Conservation (phyloP, 2,113 vertebrate genomes). For the Lophius piscatorius region DNA sequence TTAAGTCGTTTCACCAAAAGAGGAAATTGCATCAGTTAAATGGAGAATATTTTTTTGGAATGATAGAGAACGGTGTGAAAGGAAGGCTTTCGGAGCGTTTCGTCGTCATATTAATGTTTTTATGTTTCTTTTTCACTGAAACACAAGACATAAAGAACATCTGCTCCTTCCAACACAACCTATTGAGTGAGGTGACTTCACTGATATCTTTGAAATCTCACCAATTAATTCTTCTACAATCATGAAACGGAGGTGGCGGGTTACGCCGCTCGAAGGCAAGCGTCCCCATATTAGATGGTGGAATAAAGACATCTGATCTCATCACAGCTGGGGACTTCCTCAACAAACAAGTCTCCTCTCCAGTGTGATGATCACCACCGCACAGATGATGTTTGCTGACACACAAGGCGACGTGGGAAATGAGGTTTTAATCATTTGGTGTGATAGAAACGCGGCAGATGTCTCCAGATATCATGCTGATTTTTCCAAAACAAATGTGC, state of each 20-base stretch:
- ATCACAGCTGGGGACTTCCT: constrained; percentile 34
- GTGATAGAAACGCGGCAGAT: constrained; percentile 17
- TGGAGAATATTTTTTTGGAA: background rate
- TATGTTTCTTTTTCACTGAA: constrained; percentile 1
- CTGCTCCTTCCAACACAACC: constrained; percentile 20
- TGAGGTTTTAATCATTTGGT: constrained; percentile 11
- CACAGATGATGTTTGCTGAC: constrained; percentile 42
- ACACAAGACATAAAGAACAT: constrained; percentile 34
- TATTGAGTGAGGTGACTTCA: constrained; percentile 19
- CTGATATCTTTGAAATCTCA: background rate
- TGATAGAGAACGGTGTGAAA: background rate
- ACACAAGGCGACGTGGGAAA: constrained; percentile 26
- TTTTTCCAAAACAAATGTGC: background rate
- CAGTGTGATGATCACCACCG: background rate
- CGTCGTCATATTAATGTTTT: too few relatives aligned
- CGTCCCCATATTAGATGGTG: background rate
- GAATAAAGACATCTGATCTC: constrained; percentile 1
- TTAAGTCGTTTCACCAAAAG: too few relatives aligned
- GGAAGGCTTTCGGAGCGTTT: too few relatives aligned
- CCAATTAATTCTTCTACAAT: constrained; percentile 13
- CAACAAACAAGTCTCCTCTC: constrained; percentile 19
- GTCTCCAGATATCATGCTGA: constrained; percentile 6
- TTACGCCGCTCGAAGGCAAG: background rate
- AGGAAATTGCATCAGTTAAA: too few relatives aligned
- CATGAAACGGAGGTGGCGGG: background rate